Percentiles rank a stretch among this genome's conserved stretches.
Evolutionary conservation across 2,113 vertebrate species (phyloP).

Genomic region (Turnix velox): DNA sequence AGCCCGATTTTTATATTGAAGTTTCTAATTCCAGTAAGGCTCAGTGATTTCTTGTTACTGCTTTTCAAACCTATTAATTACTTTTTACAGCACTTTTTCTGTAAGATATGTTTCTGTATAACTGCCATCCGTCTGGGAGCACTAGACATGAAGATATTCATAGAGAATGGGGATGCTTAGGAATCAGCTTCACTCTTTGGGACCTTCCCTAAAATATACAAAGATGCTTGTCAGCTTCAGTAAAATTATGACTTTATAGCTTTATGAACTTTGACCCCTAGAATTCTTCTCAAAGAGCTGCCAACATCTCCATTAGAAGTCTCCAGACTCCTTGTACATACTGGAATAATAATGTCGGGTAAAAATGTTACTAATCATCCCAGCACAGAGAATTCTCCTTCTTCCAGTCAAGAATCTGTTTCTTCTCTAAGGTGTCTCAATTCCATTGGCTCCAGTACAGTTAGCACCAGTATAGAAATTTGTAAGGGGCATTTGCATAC

Average conservation of each 20-base stretch:
- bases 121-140: background rate
- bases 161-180: background rate
- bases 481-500: background rate
- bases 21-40: background rate
- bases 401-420: background rate
- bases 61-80: background rate
- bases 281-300: background rate
- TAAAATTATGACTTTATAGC: background rate
- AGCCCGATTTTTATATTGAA: background rate
- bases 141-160: background rate
- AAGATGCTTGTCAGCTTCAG: background rate
- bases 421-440: conserved; percentile 20
- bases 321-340: background rate
- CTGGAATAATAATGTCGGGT: background rate
- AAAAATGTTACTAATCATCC: background rate
- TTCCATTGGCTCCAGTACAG: background rate
- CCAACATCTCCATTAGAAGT: background rate
- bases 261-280: background rate
- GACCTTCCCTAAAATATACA: background rate
- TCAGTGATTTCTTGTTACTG: background rate
- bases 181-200: background rate
- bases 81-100: background rate
- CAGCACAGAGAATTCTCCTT: background rate
- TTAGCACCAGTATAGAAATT: background rate
- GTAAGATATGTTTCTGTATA: background rate